phyloP scores from a whole-genome alignment of 2,113 vertebrate species.

The Tetrao urogallus region DNA sequence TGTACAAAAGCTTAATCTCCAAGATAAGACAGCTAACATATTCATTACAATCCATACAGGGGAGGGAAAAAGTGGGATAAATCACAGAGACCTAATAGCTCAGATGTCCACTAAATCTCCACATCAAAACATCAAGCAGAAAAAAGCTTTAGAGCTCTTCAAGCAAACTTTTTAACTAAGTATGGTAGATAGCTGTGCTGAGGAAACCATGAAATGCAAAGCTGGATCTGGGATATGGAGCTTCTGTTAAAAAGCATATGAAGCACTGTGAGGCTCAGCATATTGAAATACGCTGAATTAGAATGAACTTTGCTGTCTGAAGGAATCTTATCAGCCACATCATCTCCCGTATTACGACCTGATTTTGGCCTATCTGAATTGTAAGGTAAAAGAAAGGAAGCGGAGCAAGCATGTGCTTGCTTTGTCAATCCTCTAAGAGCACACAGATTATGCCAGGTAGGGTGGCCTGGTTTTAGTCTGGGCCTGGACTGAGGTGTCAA shows the following conservation, averaged over 20 bases:
- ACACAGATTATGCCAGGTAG: neutral
- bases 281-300: neutral
- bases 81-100: neutral
- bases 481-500: neutral
- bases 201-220: neutral
- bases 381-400: neutral
- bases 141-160: neutral
- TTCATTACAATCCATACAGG: neutral
- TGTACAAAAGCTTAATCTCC: constrained; percentile 42
- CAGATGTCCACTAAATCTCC: neutral
- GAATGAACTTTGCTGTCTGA: neutral
- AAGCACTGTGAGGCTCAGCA: neutral
- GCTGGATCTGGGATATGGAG: neutral
- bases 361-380: neutral
- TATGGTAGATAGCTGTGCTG: neutral
- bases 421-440: rapidly evolving
- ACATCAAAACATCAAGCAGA: neutral
- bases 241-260: neutral
- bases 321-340: neutral
- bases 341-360: neutral
- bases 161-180: neutral
- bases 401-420: neutral
- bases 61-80: neutral
- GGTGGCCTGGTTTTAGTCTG: neutral
- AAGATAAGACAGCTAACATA: constrained; percentile 66